phyloP scores from a whole-genome alignment of 2,113 vertebrate species.

The Thalassoma bifasciatum region DNA sequence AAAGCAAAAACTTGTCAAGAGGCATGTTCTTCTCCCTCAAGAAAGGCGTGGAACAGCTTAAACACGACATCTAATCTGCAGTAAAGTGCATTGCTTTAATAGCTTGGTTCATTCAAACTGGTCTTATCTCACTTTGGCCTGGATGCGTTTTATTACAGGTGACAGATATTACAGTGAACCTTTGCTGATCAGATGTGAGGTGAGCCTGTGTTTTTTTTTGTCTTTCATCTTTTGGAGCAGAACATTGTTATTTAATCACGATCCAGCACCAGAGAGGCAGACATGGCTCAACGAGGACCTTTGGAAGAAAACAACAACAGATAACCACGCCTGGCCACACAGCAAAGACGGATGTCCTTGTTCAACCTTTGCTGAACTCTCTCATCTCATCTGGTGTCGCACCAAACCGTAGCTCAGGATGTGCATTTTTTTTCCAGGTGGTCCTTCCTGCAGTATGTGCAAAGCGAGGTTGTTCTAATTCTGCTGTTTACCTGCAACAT shows the following conservation, averaged over 20 bases:
- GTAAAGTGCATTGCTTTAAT: too few species aligned
- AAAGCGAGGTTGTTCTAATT: too few species aligned
- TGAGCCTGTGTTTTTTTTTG: background rate
- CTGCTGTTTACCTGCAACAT: background rate
- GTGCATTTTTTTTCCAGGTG: background rate
- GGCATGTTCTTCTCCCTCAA: background rate
- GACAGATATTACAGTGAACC: background rate
- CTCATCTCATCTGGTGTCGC: background rate
- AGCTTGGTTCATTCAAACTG: background rate
- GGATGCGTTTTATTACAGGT: background rate
- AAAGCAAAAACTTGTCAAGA: background rate
- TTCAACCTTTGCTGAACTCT: background rate
- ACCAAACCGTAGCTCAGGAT: background rate
- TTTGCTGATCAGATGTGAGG: background rate
- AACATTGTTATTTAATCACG: background rate
- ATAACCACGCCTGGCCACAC: background rate
- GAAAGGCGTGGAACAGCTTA: background rate
- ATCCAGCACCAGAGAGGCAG: background rate
- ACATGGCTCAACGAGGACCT: background rate
- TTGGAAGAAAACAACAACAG: background rate
- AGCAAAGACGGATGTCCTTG: background rate
- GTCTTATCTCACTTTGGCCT: background rate
- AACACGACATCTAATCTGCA: background rate
- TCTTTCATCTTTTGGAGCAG: background rate
- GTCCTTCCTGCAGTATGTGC: background rate